These are phyloP conservation scores for Xiphophorus couchianus DNA, from an alignment of 2,113 vertebrate genomes.

Conservation along the genomic window DNA sequence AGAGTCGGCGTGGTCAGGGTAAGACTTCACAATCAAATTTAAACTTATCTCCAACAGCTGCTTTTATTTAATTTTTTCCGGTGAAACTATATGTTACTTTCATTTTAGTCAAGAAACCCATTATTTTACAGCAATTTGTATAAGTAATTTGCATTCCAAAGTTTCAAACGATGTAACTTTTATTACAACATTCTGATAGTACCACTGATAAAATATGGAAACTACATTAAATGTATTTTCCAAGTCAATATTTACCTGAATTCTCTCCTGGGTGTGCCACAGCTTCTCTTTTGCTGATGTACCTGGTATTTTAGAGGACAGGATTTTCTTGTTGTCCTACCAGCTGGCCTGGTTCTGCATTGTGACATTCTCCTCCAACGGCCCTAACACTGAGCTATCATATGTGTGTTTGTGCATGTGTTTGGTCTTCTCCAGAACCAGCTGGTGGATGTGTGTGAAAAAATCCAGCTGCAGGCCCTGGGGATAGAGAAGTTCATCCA, in stretches of 20 bases:
- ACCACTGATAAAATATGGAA: not conserved
- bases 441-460: constrained; percentile 92
- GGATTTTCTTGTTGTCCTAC: constrained; percentile 65
- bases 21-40: constrained; percentile 45
- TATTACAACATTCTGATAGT: not conserved
- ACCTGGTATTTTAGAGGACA: constrained; percentile 56
- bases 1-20: constrained; percentile 85
- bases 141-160: not conserved
- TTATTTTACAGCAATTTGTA: not conserved
- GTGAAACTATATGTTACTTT: not conserved
- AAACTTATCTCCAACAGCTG: not conserved
- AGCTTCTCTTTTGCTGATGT: constrained; percentile 9
- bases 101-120: not conserved
- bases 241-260: constrained; percentile 9
- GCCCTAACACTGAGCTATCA: not conserved
- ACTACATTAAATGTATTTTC: not conserved
- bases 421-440: constrained; percentile 78
- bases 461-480: constrained; percentile 88
- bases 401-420: constrained; percentile 4
- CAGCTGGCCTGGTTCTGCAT: constrained; percentile 11
- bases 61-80: too few species aligned
- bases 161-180: not conserved
- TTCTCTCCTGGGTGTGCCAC: constrained; percentile 46
- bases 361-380: not conserved
- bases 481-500: constrained; percentile 85